Evolutionary conservation across 2,113 vertebrate species (phyloP), one percentile per base, ranked within the genome.

Genomic region (Baryphthengus martii): DNA sequence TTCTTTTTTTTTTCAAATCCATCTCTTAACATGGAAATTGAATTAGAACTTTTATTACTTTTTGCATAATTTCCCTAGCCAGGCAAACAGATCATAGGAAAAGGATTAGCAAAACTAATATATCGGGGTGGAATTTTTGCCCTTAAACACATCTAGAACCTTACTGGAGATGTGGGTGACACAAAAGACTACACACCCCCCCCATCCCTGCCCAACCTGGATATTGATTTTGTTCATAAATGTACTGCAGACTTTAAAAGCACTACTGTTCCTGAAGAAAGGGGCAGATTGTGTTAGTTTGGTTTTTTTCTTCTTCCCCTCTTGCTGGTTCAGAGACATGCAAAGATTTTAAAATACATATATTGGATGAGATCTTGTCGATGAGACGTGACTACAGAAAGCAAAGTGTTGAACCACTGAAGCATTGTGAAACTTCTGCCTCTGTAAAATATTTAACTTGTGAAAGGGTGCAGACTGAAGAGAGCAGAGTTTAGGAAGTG

Each of bases 21-120:
- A 26, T 93, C 89, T 93, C 78, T 91, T 90, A 90, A 93, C 80
- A 61, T 82, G 76, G 95, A 96, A 96, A 97, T 97, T 96, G 93
- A 97, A 96, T 96, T 96, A 96, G 66, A 96, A 96, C 55, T 93
- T 96, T 93, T 93, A 89, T 96, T 95, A 85, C 74, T 92, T 93
- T 93, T 89, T 90, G 71, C 79, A 91, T 96, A 81, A 96, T 97
- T 97, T 97, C 73, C 66, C 70, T 53, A 80, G 66, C 63, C 59
- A 90, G 72, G 63, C 81, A 82, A 61, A 90, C 14, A 58, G 75
- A 83, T 91, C 58, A 31, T 58, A 73, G 82, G 87, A 47, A 86
- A 84, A 95, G 50, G 86, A 94, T 90, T 93, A 84, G 44, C 17
- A 61, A 88, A 73, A 52, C 68, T 59, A 70, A 79, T 87, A 52